Evolutionary conservation across 2,113 vertebrate species (phyloP), one percentile per base, ranked within the genome.

Genomic region (Coracopsis vasa): DNA sequence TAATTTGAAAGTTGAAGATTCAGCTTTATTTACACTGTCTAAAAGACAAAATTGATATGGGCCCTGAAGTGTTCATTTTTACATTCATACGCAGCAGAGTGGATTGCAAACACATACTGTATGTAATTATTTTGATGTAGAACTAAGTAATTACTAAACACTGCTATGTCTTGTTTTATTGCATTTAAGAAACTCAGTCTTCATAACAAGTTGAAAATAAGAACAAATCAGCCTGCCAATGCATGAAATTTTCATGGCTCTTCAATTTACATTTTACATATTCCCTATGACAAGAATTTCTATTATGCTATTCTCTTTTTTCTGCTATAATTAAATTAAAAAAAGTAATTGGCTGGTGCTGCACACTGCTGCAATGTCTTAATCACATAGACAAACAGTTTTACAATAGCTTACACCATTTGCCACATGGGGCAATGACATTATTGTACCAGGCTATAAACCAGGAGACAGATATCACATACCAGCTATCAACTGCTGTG

Each of bases 1-100:
- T 98, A 98, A 98, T 98, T 98, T 98, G 98, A 98, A 98, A 98
- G 97, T 98, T 98, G 98, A 98, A 98, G 98, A 98, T 98, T 98
- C 98, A 98, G 98, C 98, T 98, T 98, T 98, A 98, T 98, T 98
- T 98, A 98, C 97, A 98, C 97, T 98, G 97, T 97, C 97, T 98
- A 97, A 97, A 98, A 98, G 98, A 98, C 97, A 98, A 98, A 98
- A 98, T 97, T 98, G 98, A 98, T 97, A 98, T 95, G 96, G 97
- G 94, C 98, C 98, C 97, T 60, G 78, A 96, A 98, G 98, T 98
- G 97, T 98, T 98, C 98, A 95, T 98, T 98, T 98, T 97, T 96
- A 97, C 97, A 98, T 98, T 98, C 97, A 88, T 94, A 97, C 82
- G 79, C 87, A 97, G 97, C 91, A 80, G 96, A 98, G 73, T 96